Evolutionary conservation across 2,888 invertebrate species (phyloP), one percentile per base, ranked within the genome.

Genomic region (Epirrhoe tristata): DNA sequence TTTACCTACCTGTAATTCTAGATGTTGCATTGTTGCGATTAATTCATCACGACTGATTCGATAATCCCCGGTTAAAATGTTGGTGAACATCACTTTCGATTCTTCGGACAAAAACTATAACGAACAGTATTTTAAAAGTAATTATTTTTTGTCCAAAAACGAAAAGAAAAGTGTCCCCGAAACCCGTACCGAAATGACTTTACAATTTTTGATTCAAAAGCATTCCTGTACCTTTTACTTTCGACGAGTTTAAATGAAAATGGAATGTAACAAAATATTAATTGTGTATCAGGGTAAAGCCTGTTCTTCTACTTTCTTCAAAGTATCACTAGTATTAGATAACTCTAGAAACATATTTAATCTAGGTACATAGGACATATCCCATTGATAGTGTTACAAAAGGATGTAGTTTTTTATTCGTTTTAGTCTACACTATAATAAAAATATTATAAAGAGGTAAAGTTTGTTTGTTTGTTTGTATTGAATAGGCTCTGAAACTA

Each of bases 131-230:
- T 58, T 61, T 36, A 58, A 48, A 36, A 31, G 58, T 64, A 64
- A 58, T 55, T 64, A 58, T 59, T 65, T 66, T 66, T 66, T 60
- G 65, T 66, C n/a, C 12, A 16, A 52, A 24, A 66, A 12, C 24
- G 60, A 60, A 51, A 66, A 57, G 46, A 56, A 66, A 57, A 67
- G 67, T 71, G 61, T 63, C 68, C 36, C 48, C 55, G 52, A 64
- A 59, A 60, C 52, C 39, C 5, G 4, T 36, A 6, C 14, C 16
- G 16, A 64, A 59, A 32, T 66, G 51, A 66, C 56, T 52, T 5
- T 5, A 60, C 65, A 24, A 16, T 59, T 55, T 58, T 50, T 12
- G 36, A 59, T 17, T 39, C 59, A 51, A 10, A 56, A 46, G 32
- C 31, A 59, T 64, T 59, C 57, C 24, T 48, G 10, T 24, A 1